Conservation (phyloP, 1,140 invertebrate genomes). For the Aphis gossypii region DNA sequence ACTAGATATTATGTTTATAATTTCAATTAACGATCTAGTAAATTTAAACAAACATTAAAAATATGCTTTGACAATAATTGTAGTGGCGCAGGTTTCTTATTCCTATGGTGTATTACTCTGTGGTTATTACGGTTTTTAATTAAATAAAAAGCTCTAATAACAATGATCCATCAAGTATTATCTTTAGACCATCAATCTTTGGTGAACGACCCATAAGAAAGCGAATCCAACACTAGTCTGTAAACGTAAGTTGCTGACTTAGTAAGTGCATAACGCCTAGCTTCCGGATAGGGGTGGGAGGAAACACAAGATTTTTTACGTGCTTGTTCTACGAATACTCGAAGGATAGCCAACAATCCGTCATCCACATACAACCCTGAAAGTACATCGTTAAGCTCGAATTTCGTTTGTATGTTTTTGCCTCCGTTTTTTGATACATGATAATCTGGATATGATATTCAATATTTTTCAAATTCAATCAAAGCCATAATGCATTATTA, state of each 20-base stretch:
- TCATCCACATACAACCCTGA: neutral
- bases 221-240: neutral
- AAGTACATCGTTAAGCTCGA: neutral
- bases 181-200: conserved; percentile 27
- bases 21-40: neutral
- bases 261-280: neutral
- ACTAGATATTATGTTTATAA: neutral
- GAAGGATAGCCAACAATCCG: neutral
- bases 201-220: neutral
- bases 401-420: neutral
- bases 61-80: neutral
- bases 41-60: neutral
- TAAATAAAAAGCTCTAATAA: neutral
- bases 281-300: neutral
- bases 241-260: neutral
- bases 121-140: neutral
- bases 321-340: neutral
- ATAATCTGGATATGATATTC: neutral
- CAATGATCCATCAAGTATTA: conserved; percentile 5
- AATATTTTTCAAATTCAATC: neutral
- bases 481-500: neutral
- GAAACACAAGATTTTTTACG: neutral
- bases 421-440: neutral
- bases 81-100: neutral
- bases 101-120: neutral